These are phyloP conservation scores for Agapostemon virescens DNA, from an alignment of 2,888 invertebrate genomes.

Conservation along the genomic window DNA sequence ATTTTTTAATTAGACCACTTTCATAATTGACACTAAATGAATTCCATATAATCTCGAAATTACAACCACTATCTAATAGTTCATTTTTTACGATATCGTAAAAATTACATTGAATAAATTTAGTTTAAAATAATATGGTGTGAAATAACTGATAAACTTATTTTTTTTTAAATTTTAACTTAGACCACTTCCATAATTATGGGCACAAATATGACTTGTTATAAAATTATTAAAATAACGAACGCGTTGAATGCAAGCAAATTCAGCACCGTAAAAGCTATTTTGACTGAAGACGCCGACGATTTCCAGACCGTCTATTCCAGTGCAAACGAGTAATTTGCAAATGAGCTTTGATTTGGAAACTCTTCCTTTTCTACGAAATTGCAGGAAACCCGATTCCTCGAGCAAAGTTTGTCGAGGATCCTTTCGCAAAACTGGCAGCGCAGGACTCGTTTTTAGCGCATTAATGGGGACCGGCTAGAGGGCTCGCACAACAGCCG, in stretches of 20 bases:
- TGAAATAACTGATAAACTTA: no score
- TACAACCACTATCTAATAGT: no score
- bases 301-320: background rate
- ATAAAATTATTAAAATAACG: no score
- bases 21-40: no score
- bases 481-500: background rate
- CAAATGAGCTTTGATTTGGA: background rate
- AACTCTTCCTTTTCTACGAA: background rate
- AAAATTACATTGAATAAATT: no score
- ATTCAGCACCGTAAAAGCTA: background rate
- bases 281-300: background rate
- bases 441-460: constrained; percentile 13
- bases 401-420: background rate
- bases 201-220: no score
- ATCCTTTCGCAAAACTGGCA: background rate
- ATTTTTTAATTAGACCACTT: no score
- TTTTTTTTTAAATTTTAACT: no score
- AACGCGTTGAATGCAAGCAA: background rate
- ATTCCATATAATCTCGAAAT: no score
- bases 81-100: no score
- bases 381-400: background rate
- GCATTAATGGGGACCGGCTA: constrained; percentile 9
- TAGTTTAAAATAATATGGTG: no score
- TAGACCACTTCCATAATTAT: no score
- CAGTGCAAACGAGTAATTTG: background rate